These are phyloP conservation scores for Actinia tenebrosa DNA, from an alignment of 64 coral and sea anemone genomes.

Conservation along the genomic window DNA sequence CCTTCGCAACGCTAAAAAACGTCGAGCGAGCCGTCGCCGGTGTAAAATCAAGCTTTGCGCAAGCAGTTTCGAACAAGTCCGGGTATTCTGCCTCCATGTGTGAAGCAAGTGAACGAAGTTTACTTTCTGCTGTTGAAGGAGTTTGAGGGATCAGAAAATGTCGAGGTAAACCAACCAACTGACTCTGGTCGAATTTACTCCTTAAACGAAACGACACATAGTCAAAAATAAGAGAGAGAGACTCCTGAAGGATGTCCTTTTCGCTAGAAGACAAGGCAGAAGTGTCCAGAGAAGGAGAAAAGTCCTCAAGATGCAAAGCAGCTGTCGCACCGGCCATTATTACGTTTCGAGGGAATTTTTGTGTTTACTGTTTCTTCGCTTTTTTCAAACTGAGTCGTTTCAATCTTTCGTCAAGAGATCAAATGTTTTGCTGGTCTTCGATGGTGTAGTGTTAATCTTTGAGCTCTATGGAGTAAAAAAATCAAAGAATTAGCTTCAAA, in stretches of 20 bases:
- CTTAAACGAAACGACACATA: constrained; percentile 90
- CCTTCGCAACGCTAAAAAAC: constrained; percentile 87
- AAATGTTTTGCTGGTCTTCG: background rate
- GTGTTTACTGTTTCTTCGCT: constrained; percentile 25
- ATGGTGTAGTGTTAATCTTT: background rate
- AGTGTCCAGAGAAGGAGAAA: constrained; percentile 60
- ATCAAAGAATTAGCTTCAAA: constrained; percentile 10
- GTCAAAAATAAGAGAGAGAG: constrained; percentile 50
- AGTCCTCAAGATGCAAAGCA: constrained; percentile 67
- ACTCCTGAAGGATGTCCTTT: constrained; percentile 51
- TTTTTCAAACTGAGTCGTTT: constrained; percentile 19
- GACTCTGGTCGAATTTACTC: constrained; percentile 88
- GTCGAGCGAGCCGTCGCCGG: constrained; percentile 64
- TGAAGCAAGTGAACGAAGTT: constrained; percentile 79
- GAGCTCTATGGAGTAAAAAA: background rate
- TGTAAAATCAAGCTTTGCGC: constrained; percentile 78
- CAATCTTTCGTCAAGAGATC: background rate
- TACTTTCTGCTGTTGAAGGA: constrained; percentile 58
- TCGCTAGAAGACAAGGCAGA: constrained; percentile 67
- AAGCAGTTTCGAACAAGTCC: constrained; percentile 93
- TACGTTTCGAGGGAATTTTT: constrained; percentile 14
- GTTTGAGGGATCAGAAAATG: constrained; percentile 78
- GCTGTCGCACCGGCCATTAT: constrained; percentile 95
- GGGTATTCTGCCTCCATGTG: constrained; percentile 92
- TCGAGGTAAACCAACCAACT: constrained; percentile 75